These are phyloP conservation scores for Coreius guichenoti DNA, from an alignment of 2,797 vertebrate genomes.

Conservation along the genomic window DNA sequence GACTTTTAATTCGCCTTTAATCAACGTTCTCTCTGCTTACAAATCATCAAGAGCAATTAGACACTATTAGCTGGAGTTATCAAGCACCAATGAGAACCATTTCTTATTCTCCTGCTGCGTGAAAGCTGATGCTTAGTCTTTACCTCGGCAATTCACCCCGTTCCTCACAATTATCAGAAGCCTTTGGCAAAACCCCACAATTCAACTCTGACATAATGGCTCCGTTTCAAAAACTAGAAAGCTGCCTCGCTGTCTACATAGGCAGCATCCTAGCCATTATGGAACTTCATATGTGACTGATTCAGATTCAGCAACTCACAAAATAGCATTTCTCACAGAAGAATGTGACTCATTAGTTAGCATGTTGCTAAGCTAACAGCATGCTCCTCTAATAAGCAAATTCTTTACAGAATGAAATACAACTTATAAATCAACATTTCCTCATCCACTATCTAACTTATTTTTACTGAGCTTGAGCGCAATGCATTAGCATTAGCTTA, in stretches of 20 bases:
- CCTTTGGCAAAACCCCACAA: conserved; percentile 19
- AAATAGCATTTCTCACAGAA: background rate
- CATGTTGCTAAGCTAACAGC: conserved; percentile 23
- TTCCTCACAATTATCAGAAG: conserved; percentile 28
- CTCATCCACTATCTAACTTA: background rate
- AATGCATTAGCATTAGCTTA: background rate
- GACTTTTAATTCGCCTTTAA: conserved; percentile 39
- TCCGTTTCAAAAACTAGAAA: background rate
- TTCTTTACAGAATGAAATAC: background rate
- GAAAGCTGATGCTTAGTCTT: conserved; percentile 26
- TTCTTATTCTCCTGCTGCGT: conserved; percentile 17
- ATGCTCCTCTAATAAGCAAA: background rate
- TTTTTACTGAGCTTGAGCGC: background rate
- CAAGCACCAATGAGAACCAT: conserved; percentile 16
- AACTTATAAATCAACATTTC: background rate
- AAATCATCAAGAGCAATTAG: conserved; percentile 73
- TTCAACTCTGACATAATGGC: background rate
- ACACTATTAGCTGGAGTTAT: conserved; percentile 69
- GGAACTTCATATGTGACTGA: background rate
- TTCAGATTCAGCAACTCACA: background rate
- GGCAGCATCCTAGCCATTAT: background rate
- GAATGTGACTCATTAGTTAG: background rate
- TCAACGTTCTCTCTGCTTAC: conserved; percentile 60
- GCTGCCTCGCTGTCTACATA: background rate
- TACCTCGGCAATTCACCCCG: conserved; percentile 13